Percentiles rank a stretch among this genome's conserved stretches.
These are phyloP conservation scores for Saxicola maurus DNA, from an alignment of 2,797 vertebrate species.

Conservation along the genomic window DNA sequence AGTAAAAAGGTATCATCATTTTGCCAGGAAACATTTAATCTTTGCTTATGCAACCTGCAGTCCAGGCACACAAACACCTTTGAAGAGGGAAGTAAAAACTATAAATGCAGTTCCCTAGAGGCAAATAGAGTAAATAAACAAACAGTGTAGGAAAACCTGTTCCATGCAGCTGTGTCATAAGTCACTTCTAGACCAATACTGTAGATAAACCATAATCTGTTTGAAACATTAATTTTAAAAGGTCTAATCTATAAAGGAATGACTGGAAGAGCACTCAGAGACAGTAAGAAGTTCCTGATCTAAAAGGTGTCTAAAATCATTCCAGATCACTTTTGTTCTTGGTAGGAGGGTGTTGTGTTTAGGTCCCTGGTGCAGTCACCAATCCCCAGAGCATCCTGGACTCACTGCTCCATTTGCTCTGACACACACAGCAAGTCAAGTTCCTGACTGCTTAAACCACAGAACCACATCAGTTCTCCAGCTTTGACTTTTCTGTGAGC, in stretches of 20 bases:
- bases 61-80: background rate
- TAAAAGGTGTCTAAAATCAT: background rate
- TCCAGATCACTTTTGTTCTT: background rate
- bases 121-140: background rate
- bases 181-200: background rate
- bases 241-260: background rate
- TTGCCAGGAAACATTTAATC: background rate
- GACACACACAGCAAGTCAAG: background rate
- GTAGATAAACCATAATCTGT: background rate
- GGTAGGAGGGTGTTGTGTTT: background rate
- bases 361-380: background rate
- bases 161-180: background rate
- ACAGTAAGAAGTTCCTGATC: background rate
- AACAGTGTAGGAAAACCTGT: background rate
- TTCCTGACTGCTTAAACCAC: background rate
- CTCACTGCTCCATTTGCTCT: background rate
- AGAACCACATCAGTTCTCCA: background rate
- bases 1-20: background rate
- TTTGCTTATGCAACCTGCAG: background rate
- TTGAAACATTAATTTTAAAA: background rate
- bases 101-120: background rate
- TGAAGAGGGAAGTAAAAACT: background rate
- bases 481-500: background rate
- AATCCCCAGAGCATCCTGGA: background rate
- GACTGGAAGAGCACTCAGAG: background rate